These are phyloP conservation scores for Zenarchopterus dispar DNA, from an alignment of 2,797 vertebrate species.

Conservation along the genomic window DNA sequence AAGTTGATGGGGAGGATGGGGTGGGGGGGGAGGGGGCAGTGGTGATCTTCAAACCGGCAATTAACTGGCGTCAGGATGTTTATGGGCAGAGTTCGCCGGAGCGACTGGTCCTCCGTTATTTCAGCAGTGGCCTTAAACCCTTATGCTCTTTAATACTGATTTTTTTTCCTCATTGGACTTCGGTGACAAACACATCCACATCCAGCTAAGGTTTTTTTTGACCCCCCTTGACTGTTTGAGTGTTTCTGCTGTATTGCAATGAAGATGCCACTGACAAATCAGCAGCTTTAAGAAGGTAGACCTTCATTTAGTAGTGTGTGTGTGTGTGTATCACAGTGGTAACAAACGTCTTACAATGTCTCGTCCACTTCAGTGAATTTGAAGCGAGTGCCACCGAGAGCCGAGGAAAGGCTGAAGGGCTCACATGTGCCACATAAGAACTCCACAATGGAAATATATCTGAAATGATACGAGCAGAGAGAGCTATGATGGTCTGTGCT, in stretches of 20 bases:
- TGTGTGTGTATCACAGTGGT: not conserved
- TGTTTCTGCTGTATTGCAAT: constrained; percentile 20
- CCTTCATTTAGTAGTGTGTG: constrained; percentile 5
- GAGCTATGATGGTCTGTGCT: constrained; percentile 16
- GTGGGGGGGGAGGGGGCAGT: constrained; percentile 14
- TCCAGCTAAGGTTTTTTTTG: constrained; percentile 46
- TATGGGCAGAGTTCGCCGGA: constrained; percentile 81
- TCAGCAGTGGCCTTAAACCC: constrained; percentile 67
- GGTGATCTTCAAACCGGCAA: constrained; percentile 81
- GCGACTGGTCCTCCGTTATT: constrained; percentile 65
- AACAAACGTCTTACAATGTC: constrained; percentile 31
- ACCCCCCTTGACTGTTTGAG: constrained; percentile 11
- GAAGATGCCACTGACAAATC: constrained; percentile 24
- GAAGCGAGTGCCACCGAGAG: constrained; percentile 53
- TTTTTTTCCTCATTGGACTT: constrained; percentile 32
- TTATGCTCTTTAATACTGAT: constrained; percentile 59
- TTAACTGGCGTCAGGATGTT: constrained; percentile 84
- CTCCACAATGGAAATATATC: constrained; percentile 23
- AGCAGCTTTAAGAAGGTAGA: constrained; percentile 25
- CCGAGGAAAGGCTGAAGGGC: constrained; percentile 43
- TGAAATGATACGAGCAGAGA: constrained; percentile 13
- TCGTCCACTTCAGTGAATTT: constrained; percentile 40
- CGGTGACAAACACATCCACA: constrained; percentile 20
- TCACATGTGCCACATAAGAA: constrained; percentile 18
- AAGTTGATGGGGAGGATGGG: constrained; percentile 30